Evolutionary conservation across 2,113 vertebrate genomes (phyloP), one percentile per base, ranked within the genome.

Genomic region (Semnornis frantzii): DNA sequence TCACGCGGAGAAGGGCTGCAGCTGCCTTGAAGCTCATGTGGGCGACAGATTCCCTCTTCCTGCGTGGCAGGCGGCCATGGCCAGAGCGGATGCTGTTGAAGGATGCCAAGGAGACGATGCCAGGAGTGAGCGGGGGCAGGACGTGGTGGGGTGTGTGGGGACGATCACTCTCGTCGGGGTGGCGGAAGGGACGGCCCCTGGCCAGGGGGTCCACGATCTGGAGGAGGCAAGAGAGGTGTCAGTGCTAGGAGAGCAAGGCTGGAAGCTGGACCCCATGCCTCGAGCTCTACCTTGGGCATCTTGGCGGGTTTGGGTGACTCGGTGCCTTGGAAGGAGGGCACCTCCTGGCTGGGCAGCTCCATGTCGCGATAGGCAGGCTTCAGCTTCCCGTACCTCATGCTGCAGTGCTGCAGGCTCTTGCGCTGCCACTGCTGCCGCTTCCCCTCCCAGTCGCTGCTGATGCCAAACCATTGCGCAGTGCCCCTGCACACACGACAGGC

Each of bases 21-120:
- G 99, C 99, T 0, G 98, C 99, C 54, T 98, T 98, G 89, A 99
- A 98, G 97, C 99, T 99, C 99, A 99, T 99, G 82, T 98, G 98
- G 10, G 99, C 99, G 0, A 99, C 99, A 0, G 99, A 99, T 64
- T 99, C 98, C 90, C 99, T 98, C 97, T 99, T 99, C 73, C 99
- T 98, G 73, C 96, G 97, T 0, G 98, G 98, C 66, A 98, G 96
- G 65, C 98, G 98, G 74, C 92, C 71, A 82, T 98, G 94, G 55
- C 98, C 98, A 0, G 99, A 99, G 87, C 98, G 98, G 83, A 98
- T 80, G 71, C 99, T 99, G 97, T 98, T 98, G 95, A 99, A 98
- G 72, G 99, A 99, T 1, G 97, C 97, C 78, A 99, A 98, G 9
- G 99, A 99, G 66, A 98, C 95, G 3, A 99, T 94, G 0, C 99